These are phyloP conservation scores for Takifugu ocellatus DNA, from an alignment of 2,797 vertebrate genomes.

Conservation along the genomic window DNA sequence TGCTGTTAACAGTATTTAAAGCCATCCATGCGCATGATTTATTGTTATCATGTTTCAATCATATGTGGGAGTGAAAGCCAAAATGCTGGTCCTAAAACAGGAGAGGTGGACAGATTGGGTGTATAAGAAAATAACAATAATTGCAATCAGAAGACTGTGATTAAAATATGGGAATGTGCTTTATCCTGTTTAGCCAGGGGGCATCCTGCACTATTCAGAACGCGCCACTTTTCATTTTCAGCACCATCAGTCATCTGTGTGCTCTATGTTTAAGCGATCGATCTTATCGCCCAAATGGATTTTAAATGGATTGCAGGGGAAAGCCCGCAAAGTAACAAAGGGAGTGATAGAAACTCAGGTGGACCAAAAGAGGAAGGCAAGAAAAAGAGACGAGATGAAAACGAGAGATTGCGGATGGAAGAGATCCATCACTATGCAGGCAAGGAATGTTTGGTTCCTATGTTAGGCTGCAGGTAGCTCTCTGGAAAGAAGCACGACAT, in stretches of 20 bases:
- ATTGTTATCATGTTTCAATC: slow-evolving; percentile 54
- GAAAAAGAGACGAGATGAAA: slow-evolving; percentile 33
- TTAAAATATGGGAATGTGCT: slow-evolving; percentile 23
- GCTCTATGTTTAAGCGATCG: slow-evolving; percentile 50
- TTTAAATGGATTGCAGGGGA: slow-evolving; percentile 52
- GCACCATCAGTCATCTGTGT: slow-evolving; percentile 42
- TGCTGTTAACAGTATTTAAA: slow-evolving; percentile 19
- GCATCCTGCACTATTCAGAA: slow-evolving; percentile 10
- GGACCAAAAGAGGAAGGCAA: slow-evolving; percentile 17
- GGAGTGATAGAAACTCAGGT: slow-evolving; percentile 36
- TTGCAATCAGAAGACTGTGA: too few species aligned
- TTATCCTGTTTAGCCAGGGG: slow-evolving; percentile 15
- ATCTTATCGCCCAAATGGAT: slow-evolving; percentile 55
- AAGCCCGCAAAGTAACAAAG: slow-evolving; percentile 32
- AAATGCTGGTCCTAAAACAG: too few species aligned
- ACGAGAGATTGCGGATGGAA: slow-evolving; percentile 33
- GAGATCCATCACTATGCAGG: slow-evolving; percentile 40
- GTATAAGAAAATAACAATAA: too few species aligned
- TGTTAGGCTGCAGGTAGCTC: slow-evolving; percentile 36
- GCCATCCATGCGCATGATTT: slow-evolving; percentile 40
- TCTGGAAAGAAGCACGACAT: slow-evolving; percentile 18
- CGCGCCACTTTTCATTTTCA: slow-evolving; percentile 15
- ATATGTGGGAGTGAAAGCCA: neutral
- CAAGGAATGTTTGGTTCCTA: slow-evolving; percentile 21
- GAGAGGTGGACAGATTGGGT: too few species aligned